These are phyloP conservation scores for Aphelinus atriplicis DNA, from an alignment of 1,140 invertebrate genomes.

Conservation along the genomic window DNA sequence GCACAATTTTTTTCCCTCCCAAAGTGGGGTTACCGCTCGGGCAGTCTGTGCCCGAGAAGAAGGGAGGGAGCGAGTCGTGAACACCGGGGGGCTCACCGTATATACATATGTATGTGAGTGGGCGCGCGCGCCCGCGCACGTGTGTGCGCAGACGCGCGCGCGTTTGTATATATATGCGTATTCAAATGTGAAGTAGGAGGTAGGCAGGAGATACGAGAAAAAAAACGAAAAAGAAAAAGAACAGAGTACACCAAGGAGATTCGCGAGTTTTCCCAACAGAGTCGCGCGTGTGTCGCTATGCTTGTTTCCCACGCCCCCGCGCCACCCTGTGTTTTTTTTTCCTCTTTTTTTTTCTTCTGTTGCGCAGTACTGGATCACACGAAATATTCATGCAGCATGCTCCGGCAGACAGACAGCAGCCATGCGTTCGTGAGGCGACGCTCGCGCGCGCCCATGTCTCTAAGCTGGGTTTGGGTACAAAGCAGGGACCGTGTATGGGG, in stretches of 20 bases:
- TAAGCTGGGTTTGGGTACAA: too few relatives aligned
- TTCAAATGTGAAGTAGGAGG: neutral
- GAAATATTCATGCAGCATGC: constrained; percentile 32
- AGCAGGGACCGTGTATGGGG: too few relatives aligned
- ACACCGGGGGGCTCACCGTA: too few relatives aligned
- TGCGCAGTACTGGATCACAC: constrained; percentile 10
- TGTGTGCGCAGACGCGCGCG: neutral
- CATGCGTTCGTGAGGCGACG: too few relatives aligned
- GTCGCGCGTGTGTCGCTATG: neutral
- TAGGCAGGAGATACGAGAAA: neutral
- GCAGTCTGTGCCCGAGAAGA: neutral
- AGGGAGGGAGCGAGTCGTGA: neutral
- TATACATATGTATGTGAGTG: neutral
- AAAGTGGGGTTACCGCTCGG: neutral
- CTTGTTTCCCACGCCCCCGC: neutral
- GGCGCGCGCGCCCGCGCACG: neutral
- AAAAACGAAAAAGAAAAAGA: neutral
- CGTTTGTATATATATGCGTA: too few relatives aligned
- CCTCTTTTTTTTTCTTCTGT: neutral
- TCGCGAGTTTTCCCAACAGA: neutral
- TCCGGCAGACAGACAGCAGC: neutral
- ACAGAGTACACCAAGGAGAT: neutral
- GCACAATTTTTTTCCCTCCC: constrained; percentile 18
- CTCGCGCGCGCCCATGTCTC: neutral
- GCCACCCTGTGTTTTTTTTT: neutral